Base-by-base conservation (phyloP, 2,888 invertebrate species). In the Helicoverpa assulta region DNA sequence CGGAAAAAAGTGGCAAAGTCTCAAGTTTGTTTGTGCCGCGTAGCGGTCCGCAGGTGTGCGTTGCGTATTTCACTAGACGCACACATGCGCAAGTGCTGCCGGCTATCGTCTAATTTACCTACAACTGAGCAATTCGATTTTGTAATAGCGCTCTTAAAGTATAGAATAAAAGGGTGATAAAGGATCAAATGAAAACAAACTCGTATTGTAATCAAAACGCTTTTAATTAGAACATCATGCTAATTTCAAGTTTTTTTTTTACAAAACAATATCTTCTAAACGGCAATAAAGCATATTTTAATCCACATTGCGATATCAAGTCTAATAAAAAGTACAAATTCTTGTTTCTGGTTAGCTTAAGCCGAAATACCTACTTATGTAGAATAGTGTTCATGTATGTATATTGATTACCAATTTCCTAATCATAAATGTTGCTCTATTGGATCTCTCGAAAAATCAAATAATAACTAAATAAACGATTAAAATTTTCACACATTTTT, bases 201-300 rank as follows among this genome's bases (percentile, higher is more conserved):
- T 55, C 14, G 57, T 78, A 76, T 88, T 87, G 77, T 86, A 85
- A 89, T 90, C 72, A 89, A 90, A 91, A 90, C 86, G 90, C 89
- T 85, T 90, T 89, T 90, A 91, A 85, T 86, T 84, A 89, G 90
- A 92, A 91, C 88, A 90, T 90, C 89, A 89, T 90, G 88, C 90
- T 90, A 91, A 88, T 86, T 89, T 88, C 76, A 84, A 88, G 84
- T 85, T 86, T 85, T 87, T 87, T 88, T 86, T 85, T 88, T 85
- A 86, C 90, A 92, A 91, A 88, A 89, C 89, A 79, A 85, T 74
- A 76, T 84, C 81, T 78, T 85, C 89, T 90, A 89, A 88, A 90
- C 84, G 82, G 89, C 91, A 89, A 88, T 89, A 85, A 91, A 92
- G 93, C 92, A 88, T 88, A 81, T 86, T 78, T 74, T 72, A 84